Evolutionary conservation across 2,888 invertebrate species (phyloP).

Genomic region (Limnephilus lunatus): DNA sequence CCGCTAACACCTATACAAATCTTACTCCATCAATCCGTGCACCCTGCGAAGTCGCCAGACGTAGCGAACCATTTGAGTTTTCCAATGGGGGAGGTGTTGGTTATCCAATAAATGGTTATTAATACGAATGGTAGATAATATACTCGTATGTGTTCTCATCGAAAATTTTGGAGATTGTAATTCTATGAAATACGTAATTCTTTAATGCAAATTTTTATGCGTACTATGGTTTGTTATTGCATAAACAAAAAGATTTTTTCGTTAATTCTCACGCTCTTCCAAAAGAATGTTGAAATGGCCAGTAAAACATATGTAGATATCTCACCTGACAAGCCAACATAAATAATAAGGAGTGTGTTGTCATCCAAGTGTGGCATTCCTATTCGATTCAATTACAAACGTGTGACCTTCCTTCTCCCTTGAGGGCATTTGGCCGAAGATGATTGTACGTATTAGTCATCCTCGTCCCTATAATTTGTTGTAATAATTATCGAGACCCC

Average conservation of each 20-base stretch:
- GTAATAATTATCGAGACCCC: conserved; percentile 38
- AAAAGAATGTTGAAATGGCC: not conserved
- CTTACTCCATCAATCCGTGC: too few species aligned
- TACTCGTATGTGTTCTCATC: too few species aligned
- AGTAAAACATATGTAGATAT: not conserved
- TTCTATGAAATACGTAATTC: too few species aligned
- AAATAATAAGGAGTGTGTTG: not conserved
- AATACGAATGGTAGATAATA: too few species aligned
- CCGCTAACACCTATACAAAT: too few species aligned
- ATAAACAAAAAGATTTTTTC: not conserved
- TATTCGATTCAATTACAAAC: conserved; percentile 37
- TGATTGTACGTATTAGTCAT: conserved; percentile 38
- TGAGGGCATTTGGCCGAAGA: conserved; percentile 26
- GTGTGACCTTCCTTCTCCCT: conserved; percentile 24
- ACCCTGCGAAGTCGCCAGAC: too few species aligned
- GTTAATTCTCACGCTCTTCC: not conserved
- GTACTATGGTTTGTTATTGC: not conserved
- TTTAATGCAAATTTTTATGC: too few species aligned
- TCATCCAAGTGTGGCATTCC: conserved; percentile 7
- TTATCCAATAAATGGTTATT: too few species aligned
- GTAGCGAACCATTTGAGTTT: too few species aligned
- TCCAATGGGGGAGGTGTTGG: too few species aligned
- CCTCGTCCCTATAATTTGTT: conserved; percentile 44
- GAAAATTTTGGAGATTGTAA: too few species aligned
- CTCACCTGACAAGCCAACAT: not conserved